Percentiles rank a stretch among this genome's conserved stretches.
phyloP scores from a whole-genome alignment of 2,888 invertebrate genomes.

The Alloscopus bannaensis region DNA sequence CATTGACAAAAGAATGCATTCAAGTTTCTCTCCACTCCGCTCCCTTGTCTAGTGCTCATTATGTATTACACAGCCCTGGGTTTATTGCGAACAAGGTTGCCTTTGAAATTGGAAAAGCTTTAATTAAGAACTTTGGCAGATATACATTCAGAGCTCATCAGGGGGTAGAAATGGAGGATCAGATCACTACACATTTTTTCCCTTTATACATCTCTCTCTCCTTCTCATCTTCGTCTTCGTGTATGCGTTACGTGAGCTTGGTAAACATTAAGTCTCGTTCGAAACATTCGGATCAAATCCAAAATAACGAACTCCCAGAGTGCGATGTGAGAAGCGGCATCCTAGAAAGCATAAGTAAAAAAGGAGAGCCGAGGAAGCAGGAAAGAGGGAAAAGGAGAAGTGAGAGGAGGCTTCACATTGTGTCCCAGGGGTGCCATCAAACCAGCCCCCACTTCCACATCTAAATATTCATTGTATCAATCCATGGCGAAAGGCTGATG shows the following conservation, averaged over 20 bases:
- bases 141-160: constrained; percentile 72
- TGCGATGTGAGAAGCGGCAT: constrained; percentile 10
- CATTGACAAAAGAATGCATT: constrained; percentile 12
- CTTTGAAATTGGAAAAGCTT: constrained; percentile 71
- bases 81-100: constrained; percentile 11
- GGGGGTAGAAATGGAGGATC: constrained; percentile 71
- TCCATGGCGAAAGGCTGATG: constrained; percentile 42
- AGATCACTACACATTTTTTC: no score
- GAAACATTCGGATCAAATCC: constrained; percentile 69
- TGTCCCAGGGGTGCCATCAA: constrained; percentile 73
- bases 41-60: not conserved
- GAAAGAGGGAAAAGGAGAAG: constrained; percentile 46
- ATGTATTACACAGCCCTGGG: constrained; percentile 28
- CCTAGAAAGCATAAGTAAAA: constrained; percentile 27
- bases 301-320: constrained; percentile 27
- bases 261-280: constrained; percentile 3
- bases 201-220: constrained; percentile 34
- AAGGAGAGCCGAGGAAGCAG: constrained; percentile 34
- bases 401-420: constrained; percentile 64
- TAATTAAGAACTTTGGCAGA: constrained; percentile 73
- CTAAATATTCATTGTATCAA: constrained; percentile 73
- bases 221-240: no score
- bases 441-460: constrained; percentile 68
- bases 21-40: constrained; percentile 4
- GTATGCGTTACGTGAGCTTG: not conserved